Conservation (phyloP, 2,888 invertebrate species). For the Tiliacea citrago region DNA sequence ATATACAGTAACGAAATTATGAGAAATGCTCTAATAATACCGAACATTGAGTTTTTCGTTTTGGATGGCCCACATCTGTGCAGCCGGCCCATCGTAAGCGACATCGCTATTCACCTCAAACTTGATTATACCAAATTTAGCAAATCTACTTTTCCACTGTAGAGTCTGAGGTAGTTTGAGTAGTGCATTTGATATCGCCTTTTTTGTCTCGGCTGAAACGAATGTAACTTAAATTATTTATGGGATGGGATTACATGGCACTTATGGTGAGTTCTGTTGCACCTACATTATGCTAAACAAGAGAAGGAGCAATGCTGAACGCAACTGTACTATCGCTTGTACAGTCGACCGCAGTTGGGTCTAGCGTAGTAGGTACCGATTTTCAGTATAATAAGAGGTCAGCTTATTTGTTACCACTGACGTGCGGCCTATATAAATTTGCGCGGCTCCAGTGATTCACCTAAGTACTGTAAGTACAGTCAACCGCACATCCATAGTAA, state of each 20-base stretch:
- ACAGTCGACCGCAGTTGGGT: background rate
- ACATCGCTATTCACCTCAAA: slow-evolving; percentile 85
- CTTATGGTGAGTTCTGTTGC: too few relatives aligned
- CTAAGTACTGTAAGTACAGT: background rate
- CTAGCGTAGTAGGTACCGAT: too few relatives aligned
- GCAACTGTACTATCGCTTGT: background rate
- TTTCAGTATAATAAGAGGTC: background rate
- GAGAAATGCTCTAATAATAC: slow-evolving; percentile 88
- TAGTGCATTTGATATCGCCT: slow-evolving; percentile 82
- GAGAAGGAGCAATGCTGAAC: background rate
- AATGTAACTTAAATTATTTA: slow-evolving; percentile 10
- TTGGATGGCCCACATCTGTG: slow-evolving; percentile 88
- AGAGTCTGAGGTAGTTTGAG: slow-evolving; percentile 80
- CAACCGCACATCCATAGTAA: background rate
- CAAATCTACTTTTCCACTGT: slow-evolving; percentile 84
- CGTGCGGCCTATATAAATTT: too few relatives aligned
- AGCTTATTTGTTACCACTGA: too few relatives aligned
- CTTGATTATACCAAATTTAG: slow-evolving; percentile 87
- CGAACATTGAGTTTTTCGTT: slow-evolving; percentile 88
- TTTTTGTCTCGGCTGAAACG: slow-evolving; percentile 84
- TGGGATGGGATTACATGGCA: background rate
- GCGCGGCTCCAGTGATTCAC: too few relatives aligned
- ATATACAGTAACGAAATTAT: slow-evolving; percentile 83
- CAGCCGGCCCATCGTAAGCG: slow-evolving; percentile 87
- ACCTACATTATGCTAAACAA: too few relatives aligned